These are phyloP conservation scores for Archips crataeganus DNA, from an alignment of 2,888 invertebrate genomes.

Conservation along the genomic window DNA sequence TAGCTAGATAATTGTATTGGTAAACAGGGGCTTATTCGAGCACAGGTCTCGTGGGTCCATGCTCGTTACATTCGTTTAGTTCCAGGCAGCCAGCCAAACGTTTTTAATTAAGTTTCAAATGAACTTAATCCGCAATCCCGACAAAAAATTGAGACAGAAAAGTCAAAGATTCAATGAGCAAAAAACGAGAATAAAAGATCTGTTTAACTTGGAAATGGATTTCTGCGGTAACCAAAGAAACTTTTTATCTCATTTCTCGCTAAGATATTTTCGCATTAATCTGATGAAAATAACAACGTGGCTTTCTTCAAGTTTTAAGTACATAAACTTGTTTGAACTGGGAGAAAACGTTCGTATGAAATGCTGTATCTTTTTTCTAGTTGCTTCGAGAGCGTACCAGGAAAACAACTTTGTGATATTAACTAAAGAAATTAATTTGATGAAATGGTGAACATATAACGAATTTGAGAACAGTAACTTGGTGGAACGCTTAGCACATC, in stretches of 20 bases:
- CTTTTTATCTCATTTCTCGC: constrained; percentile 68
- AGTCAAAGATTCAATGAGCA: constrained; percentile 66
- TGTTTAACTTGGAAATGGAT: constrained; percentile 81
- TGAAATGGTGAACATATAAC: neutral
- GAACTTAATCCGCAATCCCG: constrained; percentile 52
- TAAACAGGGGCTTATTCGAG: neutral
- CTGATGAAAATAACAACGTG: constrained; percentile 62
- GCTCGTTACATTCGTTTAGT: constrained; percentile 3
- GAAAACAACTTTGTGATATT: constrained; percentile 8
- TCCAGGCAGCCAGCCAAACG: constrained; percentile 27
- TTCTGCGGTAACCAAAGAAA: constrained; percentile 73
- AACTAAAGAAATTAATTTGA: neutral
- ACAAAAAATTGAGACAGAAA: constrained; percentile 65
- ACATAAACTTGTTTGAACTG: constrained; percentile 47
- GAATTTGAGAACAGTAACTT: neutral
- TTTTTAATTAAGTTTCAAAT: constrained; percentile 44
- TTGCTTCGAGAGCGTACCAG: constrained; percentile 1
- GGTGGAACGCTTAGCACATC: neutral
- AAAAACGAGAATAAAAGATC: constrained; percentile 68
- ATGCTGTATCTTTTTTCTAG: constrained; percentile 22
- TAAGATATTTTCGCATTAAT: constrained; percentile 70
- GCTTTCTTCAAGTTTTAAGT: constrained; percentile 46
- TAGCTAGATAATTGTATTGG: too few species aligned
- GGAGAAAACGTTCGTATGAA: constrained; percentile 39
- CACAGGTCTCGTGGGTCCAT: neutral